Evolutionary conservation across 30 jellyfish, hydroid and myxozoan species (phyloP), one percentile per base, ranked within the genome.

Genomic region (Mastigias papua): DNA sequence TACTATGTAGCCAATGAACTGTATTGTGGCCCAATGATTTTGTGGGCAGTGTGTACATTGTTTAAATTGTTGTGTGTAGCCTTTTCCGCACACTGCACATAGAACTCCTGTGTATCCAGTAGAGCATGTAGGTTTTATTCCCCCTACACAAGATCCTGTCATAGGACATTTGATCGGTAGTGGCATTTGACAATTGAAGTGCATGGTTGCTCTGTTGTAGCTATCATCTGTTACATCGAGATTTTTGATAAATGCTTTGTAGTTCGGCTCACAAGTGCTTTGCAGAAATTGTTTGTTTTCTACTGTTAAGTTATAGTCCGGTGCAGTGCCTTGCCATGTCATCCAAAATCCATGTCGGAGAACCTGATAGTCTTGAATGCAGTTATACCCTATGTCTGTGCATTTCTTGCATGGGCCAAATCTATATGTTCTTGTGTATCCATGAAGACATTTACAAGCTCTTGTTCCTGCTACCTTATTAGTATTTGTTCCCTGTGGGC

Each of bases 401-500:
- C 94, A 85, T 61, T 58, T 54, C 22, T 17, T 63, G 78, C 94
- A 85, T 37, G 37, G 69, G 10, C 82, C 94, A 73, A 85, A 85
- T 25, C 94, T 82, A 31, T 85, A 48, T 2, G n/a, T 25, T 26
- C 94, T 69, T 1, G 76, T 42, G 49, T 35, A 85, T 9, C 89
- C 94, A 22, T 33, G 46, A 49, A 85, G 51, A 34, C 94, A 85
- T 29, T 17, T 28, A 72, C 94, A 85, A 4, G 88, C 88, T 61
- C 94, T 57, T 13, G 32, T 21, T 20, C 88, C 82, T 23, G 94
- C 88, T 1, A 61, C 37, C 26, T 37, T n/a, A 49, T 60, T 71
- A 26, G 86, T 85, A 22, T 85, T 49, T 37, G 94, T 85, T 34
- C 88, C 88, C 31, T 48, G 49, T 13, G 94, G 94, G 29, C 94